A percentile compares a stretch with the other conserved stretches of the same genome.
Conservation (phyloP, 2,113 vertebrate species). For the Ammodytes dubius region DNA sequence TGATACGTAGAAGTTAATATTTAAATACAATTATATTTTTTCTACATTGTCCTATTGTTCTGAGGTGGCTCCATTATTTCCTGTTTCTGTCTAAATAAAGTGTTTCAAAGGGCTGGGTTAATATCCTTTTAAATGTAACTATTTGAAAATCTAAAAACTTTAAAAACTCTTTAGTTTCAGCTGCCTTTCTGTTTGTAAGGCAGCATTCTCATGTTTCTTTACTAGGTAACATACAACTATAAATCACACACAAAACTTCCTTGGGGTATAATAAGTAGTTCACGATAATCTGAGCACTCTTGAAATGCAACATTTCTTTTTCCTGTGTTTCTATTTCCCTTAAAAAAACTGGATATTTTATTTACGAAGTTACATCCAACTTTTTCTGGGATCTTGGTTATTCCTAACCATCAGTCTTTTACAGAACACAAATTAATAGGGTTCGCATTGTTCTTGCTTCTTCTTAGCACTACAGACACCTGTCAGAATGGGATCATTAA, state of each 20-base stretch:
- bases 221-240: neutral
- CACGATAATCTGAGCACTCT: constrained; percentile 8
- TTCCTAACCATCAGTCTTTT: neutral
- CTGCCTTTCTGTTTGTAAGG: neutral
- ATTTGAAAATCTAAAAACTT: constrained; percentile 13
- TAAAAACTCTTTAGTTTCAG: neutral
- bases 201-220: neutral
- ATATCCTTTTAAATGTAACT: constrained; percentile 17
- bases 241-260: neutral
- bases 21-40: too few species aligned
- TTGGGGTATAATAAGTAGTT: neutral
- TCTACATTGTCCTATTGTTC: neutral
- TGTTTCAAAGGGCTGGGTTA: constrained; percentile 9
- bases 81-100: neutral
- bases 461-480: constrained; percentile 15
- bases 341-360: too few species aligned
- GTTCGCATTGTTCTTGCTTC: constrained; percentile 20
- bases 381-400: neutral
- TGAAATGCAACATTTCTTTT: neutral
- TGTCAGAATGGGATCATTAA: constrained; percentile 41
- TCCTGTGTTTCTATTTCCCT: too few species aligned
- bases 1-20: neutral
- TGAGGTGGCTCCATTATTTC: neutral
- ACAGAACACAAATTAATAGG: constrained; percentile 9
- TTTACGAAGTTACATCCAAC: neutral